Evolutionary conservation across 2,888 invertebrate genomes (phyloP), one percentile per base, ranked within the genome.

Genomic region (Agrilus biguttatus): DNA sequence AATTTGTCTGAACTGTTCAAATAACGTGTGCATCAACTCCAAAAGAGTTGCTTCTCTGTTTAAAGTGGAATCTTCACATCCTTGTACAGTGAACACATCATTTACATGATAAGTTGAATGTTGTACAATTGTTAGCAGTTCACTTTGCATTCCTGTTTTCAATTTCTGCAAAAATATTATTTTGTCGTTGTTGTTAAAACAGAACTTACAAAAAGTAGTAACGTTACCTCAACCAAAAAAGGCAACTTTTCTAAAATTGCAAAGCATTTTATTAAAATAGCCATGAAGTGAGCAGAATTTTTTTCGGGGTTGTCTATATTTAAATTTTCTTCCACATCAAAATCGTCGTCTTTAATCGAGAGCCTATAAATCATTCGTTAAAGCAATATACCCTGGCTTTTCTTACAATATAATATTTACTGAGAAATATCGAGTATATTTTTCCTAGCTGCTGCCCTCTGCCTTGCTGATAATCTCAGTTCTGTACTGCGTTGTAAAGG

Each of bases 211-310:
- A 36, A 35, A 33, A 32, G 36, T 35, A 17, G 44, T 32, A 21
- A 46, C 52, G 60, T 53, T 61, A 83, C 85, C 71, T 90, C 88
- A 33, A 91, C 75, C 17, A 89, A 85, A 55, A 87, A 89, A 41
- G 86, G 83, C 53, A 92, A 71, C 62, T 86, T 87, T 41, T 83
- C 82, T 47, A 93, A 67, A 45, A 86, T 76, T 12, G 83, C 85
- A 41, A 93, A 73, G 47, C 91, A 90, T 60, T 92, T 89, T 0
- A 91, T 77, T 36, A 91, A 74, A 54, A 85, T 77, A 55, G 85
- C 80, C 58, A 90, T 79, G 47, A 80, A 83, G 57, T 80, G 76
- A 49, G 75, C 74, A 39, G 78, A 71, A 61, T 77, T 74, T 40
- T 74, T 68, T 53, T 78, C 77, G 2, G 74, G 71, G 61, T 77